A percentile compares a stretch with the other conserved stretches of the same genome.
These are phyloP conservation scores for Carcinoscorpius rotundicauda DNA, from an alignment of 1,140 invertebrate genomes.

Conservation along the genomic window DNA sequence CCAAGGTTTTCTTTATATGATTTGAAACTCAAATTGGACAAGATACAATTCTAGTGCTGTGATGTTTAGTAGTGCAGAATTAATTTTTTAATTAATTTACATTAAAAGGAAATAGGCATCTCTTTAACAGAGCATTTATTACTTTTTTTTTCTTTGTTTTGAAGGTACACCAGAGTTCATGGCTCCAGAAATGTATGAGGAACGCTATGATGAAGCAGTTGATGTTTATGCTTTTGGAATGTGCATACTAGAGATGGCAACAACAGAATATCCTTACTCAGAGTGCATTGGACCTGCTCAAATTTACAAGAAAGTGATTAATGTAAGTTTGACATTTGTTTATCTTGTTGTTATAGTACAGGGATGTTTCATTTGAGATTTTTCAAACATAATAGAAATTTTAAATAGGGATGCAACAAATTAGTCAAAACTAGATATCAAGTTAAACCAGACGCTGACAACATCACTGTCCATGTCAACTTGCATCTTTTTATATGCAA, in stretches of 20 bases:
- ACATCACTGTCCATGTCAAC: no score
- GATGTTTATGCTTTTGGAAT: constrained; percentile 99
- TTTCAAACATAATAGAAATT: background rate
- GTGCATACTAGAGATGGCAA: constrained; percentile 99
- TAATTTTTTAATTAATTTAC: no score
- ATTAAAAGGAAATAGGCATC: background rate
- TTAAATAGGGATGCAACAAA: background rate
- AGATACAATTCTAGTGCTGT: no score
- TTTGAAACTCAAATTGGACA: no score
- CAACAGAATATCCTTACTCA: constrained; percentile 97
- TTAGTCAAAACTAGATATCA: no score
- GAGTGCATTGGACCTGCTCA: constrained; percentile 97
- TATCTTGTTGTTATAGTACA: background rate
- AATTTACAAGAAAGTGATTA: constrained; percentile 97
- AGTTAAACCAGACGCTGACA: no score
- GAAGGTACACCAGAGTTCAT: constrained; percentile 93
- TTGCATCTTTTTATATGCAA: no score
- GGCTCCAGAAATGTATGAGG: constrained; percentile 99
- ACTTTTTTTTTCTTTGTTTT: constrained; percentile 22
- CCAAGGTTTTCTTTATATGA: no score
- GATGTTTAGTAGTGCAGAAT: no score
- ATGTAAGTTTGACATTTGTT: constrained; percentile 45
- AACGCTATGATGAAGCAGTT: constrained; percentile 98
- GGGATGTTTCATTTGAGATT: background rate
- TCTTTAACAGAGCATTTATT: constrained; percentile 13